phyloP scores from a whole-genome alignment of 2,888 invertebrate genomes.

The Caradrina kadenii region DNA sequence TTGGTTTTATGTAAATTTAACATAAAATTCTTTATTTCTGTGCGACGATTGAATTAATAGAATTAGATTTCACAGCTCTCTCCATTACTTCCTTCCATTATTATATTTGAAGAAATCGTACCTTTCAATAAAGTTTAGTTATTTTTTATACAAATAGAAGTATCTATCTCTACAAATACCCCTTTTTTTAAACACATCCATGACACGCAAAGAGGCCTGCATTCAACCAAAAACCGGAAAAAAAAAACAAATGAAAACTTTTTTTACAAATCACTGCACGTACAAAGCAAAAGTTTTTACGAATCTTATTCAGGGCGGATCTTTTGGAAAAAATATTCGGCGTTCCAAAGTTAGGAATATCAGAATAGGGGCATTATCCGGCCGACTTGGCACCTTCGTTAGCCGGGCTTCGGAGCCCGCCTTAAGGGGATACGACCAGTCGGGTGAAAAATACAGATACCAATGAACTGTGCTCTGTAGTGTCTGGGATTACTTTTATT shows the following conservation, averaged over 20 bases:
- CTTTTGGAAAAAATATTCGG: conserved; percentile 58
- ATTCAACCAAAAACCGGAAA: conserved; percentile 14
- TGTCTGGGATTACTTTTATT: conserved; percentile 41
- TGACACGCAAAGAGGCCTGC: not conserved
- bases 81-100: not conserved
- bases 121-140: not conserved
- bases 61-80: not conserved
- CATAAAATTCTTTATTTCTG: not conserved
- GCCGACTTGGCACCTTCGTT: conserved; percentile 73
- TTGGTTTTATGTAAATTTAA: not conserved
- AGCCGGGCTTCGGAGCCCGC: conserved; percentile 52
- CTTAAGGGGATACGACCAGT: conserved; percentile 64
- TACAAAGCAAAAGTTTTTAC: conserved; percentile 57
- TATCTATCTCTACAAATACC: not conserved
- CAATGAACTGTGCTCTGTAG: conserved; percentile 62
- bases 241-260: conserved; percentile 40
- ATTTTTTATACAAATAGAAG: not conserved
- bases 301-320: conserved; percentile 50
- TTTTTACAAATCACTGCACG: conserved; percentile 59
- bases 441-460: conserved; percentile 75
- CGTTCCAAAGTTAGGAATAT: conserved; percentile 59
- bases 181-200: not conserved
- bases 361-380: conserved; percentile 70
- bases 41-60: conserved; percentile 17
- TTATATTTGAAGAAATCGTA: conserved; percentile 12